A percentile compares a stretch with the other conserved stretches of the same genome.
Conservation (phyloP, 2,113 vertebrate genomes). For the crab-eating macaque (Macaca fascicularis) region T2T-MFA8v1.1 NC_088391.1:3477001-3477500, state of each 20-base stretch:
- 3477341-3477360: neutral
- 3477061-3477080: neutral
- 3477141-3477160: neutral
- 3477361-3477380: no score
- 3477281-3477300: rapidly evolving
- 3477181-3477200: neutral
- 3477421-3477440: neutral
- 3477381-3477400: neutral
- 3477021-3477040: neutral
- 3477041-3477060: neutral
- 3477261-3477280: rapidly evolving
- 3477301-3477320: rapidly evolving
- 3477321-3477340: neutral
- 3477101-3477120: neutral
- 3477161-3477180: neutral
- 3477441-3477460: constrained; percentile 35
- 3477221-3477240: neutral
- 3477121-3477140: neutral
- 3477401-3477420: constrained; percentile 17
- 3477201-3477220: neutral
- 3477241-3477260: neutral
- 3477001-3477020: neutral
- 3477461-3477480: constrained; percentile 63
- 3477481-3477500: constrained; percentile 51
- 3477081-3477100: neutral